Evolutionary conservation across 2,888 invertebrate species (phyloP), one percentile per base, ranked within the genome.

Genomic region (Mesoligia furuncula): DNA sequence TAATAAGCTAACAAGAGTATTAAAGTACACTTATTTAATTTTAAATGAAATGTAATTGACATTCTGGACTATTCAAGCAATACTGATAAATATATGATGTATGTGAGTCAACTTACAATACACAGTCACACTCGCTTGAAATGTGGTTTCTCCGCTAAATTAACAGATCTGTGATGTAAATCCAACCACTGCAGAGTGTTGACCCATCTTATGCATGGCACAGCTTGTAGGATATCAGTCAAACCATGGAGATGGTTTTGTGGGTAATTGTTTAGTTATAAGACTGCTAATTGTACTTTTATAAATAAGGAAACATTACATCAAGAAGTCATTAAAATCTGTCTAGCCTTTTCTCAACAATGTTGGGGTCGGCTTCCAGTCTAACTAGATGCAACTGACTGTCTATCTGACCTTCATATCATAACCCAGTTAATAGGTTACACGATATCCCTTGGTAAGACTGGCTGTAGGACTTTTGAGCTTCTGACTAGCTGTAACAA

Each of bases 71-170:
- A 71, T 71, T 42, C 31, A 31, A 42, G 54, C 39, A 31, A 72
- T 73, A 51, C 27, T 27, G 27, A 73, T 51, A 39, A 39, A 70
- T 24, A 68, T 69, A 54, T 68, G 42, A 73, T 73, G 17, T 54
- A 48, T 31, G 24, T 70, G 48, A 70, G 17, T 73, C n/a, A 64
- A 71, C 11, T 20, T 24, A 42, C 39, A 24, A 8, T 27, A 8
- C 9, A 17, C 13, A 67, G 13, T 42, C 20, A 39, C 9, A 24
- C 27, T 27, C 17, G 17, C 31, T 74, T 76, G 11, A 64, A 27
- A 78, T 67, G 45, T 39, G 13, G 13, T 59, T 39, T 78, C 9
- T 24, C 15, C 17, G 17, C n/a, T 20, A n/a, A 36, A 64, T 42
- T 20, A 62, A n/a, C 42, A 36, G 17, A 51, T 51, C 13, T 39